Conservation (phyloP, 2,888 invertebrate species). For the Lasioglossum zephyrum region DNA sequence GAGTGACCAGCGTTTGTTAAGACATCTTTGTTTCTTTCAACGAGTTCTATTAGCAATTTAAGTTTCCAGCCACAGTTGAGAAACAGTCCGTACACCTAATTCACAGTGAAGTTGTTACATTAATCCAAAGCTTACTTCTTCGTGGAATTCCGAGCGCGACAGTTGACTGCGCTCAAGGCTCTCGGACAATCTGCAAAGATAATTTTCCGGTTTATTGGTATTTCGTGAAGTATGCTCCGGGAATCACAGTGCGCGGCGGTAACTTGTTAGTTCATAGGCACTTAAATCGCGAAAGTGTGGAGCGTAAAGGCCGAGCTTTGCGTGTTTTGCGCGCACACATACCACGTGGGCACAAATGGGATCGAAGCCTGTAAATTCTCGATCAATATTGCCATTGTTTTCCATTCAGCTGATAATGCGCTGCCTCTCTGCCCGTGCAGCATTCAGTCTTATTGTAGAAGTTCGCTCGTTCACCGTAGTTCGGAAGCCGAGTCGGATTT, state of each 20-base stretch:
- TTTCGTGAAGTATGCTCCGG: conserved; percentile 48
- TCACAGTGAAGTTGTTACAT: not conserved
- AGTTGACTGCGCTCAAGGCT: not conserved
- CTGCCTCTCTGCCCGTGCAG: conserved; percentile 38
- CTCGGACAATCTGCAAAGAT: conserved; percentile 36
- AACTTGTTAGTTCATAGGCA: conserved; percentile 63
- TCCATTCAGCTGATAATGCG: conserved; percentile 69
- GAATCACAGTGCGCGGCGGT: conserved; percentile 53
- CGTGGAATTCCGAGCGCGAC: not conserved
- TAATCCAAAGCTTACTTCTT: not conserved
- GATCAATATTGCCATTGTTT: conserved; percentile 73
- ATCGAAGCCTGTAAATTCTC: conserved; percentile 64
- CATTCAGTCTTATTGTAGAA: conserved; percentile 59
- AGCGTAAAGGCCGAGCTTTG: conserved; percentile 20
- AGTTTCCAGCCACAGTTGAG: conserved; percentile 1
- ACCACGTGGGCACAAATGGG: conserved; percentile 22
- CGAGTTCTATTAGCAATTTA: not conserved
- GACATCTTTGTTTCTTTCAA: not conserved
- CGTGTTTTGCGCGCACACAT: conserved; percentile 25
- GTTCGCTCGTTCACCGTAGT: conserved; percentile 57
- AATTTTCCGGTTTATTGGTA: conserved; percentile 45
- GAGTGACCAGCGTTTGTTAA: not conserved
- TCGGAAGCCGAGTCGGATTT: conserved; percentile 47
- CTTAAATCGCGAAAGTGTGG: conserved; percentile 55
- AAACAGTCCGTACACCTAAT: not conserved